Percentiles rank a stretch among this genome's conserved stretches.
These are phyloP conservation scores for Oophaga pumilio DNA, from an alignment of 2,113 vertebrate genomes.

Conservation along the genomic window DNA sequence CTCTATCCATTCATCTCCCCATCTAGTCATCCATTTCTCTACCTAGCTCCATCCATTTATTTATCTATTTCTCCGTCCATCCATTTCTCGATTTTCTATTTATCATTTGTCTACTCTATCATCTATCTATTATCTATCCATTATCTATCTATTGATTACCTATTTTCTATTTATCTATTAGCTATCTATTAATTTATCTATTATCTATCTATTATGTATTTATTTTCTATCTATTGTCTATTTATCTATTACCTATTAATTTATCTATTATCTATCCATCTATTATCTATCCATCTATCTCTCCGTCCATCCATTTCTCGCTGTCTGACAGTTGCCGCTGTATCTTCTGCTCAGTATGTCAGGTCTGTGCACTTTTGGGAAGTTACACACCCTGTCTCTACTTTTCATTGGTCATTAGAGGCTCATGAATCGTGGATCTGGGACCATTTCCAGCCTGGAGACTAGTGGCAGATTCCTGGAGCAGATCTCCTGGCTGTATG, in stretches of 20 bases:
- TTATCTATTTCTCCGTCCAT: too few relatives aligned
- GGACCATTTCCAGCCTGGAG: constrained; percentile 5
- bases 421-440: constrained; percentile 24
- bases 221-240: not conserved
- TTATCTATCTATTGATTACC: too few relatives aligned
- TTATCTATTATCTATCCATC: not conserved
- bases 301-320: not conserved
- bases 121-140: too few relatives aligned
- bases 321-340: not conserved
- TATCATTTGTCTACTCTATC: too few relatives aligned
- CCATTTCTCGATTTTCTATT: too few relatives aligned
- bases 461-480: constrained; percentile 50
- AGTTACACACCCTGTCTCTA: not conserved
- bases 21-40: too few relatives aligned
- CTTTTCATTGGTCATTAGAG: not conserved
- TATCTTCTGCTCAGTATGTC: not conserved
- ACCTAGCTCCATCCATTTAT: too few relatives aligned
- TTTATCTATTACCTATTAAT: not conserved
- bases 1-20: too few relatives aligned
- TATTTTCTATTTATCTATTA: too few relatives aligned
- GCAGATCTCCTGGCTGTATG: constrained; percentile 26
- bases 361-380: not conserved
- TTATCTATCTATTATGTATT: not conserved
- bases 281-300: not conserved
- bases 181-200: too few relatives aligned